Evolutionary conservation across 2,113 vertebrate species (phyloP).

Genomic region (Phrynosoma blainvillii): DNA sequence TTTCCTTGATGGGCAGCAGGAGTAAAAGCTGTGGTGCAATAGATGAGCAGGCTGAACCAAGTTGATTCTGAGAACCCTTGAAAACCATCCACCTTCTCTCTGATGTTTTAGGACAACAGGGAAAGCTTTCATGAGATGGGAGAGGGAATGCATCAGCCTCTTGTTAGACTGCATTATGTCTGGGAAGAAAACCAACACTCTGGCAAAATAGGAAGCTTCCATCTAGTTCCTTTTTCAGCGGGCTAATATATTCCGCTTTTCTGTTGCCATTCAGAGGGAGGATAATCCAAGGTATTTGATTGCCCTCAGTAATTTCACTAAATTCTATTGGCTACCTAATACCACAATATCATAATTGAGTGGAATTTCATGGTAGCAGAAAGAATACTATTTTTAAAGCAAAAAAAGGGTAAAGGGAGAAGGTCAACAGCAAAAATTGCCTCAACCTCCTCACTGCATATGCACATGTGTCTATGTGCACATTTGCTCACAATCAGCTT

Average conservation of each 20-base stretch:
- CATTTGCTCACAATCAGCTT: not conserved
- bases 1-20: not conserved
- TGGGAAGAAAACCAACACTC: not conserved
- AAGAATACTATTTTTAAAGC: not conserved
- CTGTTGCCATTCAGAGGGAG: not conserved
- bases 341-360: not conserved
- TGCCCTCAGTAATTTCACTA: not conserved
- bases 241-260: not conserved
- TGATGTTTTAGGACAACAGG: not conserved
- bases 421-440: not conserved
- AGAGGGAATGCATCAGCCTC: not conserved
- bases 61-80: not conserved
- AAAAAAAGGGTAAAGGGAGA: not conserved
- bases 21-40: not conserved
- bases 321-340: not conserved
- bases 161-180: no score
- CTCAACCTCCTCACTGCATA: not conserved
- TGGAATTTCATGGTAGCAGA: not conserved
- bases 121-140: not conserved
- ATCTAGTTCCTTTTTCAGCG: not conserved
- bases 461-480: not conserved
- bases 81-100: not conserved
- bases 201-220: not conserved
- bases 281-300: not conserved
- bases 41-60: conserved; percentile 18